Conservation (phyloP, 2,888 invertebrate genomes). For the Apeira syringaria region DNA sequence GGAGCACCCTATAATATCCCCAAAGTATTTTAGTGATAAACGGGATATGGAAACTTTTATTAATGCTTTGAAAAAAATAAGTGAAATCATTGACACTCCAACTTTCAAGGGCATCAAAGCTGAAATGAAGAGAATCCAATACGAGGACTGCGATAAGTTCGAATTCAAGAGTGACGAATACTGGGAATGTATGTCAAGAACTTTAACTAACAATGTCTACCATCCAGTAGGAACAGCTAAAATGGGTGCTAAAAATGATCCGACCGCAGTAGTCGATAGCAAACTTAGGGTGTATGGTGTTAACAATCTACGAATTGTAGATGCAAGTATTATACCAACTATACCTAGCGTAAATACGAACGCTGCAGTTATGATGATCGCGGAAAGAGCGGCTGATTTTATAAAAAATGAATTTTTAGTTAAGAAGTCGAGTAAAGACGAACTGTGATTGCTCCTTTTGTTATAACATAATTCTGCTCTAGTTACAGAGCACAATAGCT, state of each 20-base stretch:
- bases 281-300: slow-evolving; percentile 57
- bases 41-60: slow-evolving; percentile 63
- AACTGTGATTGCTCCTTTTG: slow-evolving; percentile 38
- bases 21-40: slow-evolving; percentile 66
- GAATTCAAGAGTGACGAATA: slow-evolving; percentile 59
- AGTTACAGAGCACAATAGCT: no score
- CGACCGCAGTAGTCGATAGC: slow-evolving; percentile 57
- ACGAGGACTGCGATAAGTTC: slow-evolving; percentile 55
- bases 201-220: slow-evolving; percentile 68
- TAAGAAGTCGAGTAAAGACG: slow-evolving; percentile 38
- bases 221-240: slow-evolving; percentile 74
- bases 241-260: slow-evolving; percentile 60
- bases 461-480: no score
- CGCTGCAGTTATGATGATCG: slow-evolving; percentile 73
- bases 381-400: slow-evolving; percentile 70
- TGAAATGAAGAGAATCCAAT: slow-evolving; percentile 59
- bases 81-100: slow-evolving; percentile 58
- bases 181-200: slow-evolving; percentile 73
- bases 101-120: slow-evolving; percentile 55
- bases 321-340: slow-evolving; percentile 74
- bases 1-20: slow-evolving; percentile 63
- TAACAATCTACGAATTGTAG: slow-evolving; percentile 58
- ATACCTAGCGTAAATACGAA: slow-evolving; percentile 72
- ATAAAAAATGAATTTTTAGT: slow-evolving; percentile 56
- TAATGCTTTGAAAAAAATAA: slow-evolving; percentile 54